Base-by-base conservation (phyloP, 2,888 invertebrate genomes). In the Aproaerema taeniolella region DNA sequence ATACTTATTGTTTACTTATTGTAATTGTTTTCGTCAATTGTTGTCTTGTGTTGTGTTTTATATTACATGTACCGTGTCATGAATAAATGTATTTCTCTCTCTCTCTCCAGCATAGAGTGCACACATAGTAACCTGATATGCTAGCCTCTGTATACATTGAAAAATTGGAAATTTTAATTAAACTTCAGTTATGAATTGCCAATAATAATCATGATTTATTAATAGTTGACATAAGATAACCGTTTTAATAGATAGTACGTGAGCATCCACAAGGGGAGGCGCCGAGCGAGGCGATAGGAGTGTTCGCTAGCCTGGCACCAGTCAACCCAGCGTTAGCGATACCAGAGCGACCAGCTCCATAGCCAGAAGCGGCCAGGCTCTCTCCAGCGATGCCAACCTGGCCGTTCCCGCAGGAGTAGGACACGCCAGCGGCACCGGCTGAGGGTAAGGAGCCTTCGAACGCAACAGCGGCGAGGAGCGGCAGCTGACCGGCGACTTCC, bases 391-490 rank as follows among this genome's bases (percentile, higher is more conserved):
- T 52, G 3, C 53, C 53, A 4, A 58, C 26, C 3, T 36, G 32
- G 1, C 53, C 54, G 14, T 42, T 45, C 0, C 59, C 58, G 38
- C 58, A 59, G 17, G 51, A 51, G 39, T 59, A 57, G 0, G 53
- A 43, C 6, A 56, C 52, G 0, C 45, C 44, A 0, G 55, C 57
- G 5, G 42, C 39, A 0, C 60, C 59, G 9, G 31, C 40, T 2
- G 45, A 45, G 1, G 53, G 47, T 29, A 61, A 31, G 0, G 37
- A 14, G 0, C 59, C 62, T 31, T 58, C 58, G 3, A 60, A 10
- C 3, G 46, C 48, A 1, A 58, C 55, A 2, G 58, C 43, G 1
- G 51, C 54, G 1, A 54, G 16, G 44, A 61, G 58, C 0, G 59
- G 61, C 31, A 58, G 32, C 31, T 55, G 46, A 10, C 60, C 62